Base-by-base conservation (phyloP, 35 echinoderm and acorn worm species). In the Nesometra sesokonis region DNA sequence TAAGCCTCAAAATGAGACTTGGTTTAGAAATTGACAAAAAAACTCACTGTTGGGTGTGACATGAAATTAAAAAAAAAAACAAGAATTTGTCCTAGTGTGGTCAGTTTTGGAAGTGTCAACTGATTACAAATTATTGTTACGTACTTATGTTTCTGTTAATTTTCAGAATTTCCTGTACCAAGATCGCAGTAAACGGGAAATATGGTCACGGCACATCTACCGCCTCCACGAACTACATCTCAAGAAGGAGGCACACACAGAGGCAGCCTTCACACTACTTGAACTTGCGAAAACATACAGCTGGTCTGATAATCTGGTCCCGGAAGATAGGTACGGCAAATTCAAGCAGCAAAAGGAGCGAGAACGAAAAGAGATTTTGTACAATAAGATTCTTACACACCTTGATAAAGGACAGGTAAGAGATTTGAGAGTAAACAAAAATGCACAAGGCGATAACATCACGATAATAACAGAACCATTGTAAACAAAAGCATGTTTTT, bases 141-240 rank as follows among this genome's bases (percentile, higher is more conserved):
- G 13, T 13, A 13, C 52, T 78, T 78, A 29, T 36, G 32, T 33
- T 80, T 36, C 7, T 32, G 31, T 80, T 78, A 8, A 27, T 78
- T 23, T 8, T 34, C 21, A 83, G 81, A 83, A 89, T 79, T 99
- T 99, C 86, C 94, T 92, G 90, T 94, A 99, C 79, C 90, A 99
- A 30, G 93, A 94, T 31, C 89, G 85, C 29, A 84, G 80, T 29
- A 77, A 93, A 27, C 80, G 94, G 40, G 86, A 91, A 15, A 99
- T 94, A 43, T 94, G 94, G 90, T 85, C 84, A 34, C 77, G 93
- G 5, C 89, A 99, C 88, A 99, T 99, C 88, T 90, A 92, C 84
- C 47, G 76, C 13, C 88, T 99, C 11, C 87, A 94, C 57, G 90
- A 99, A 34, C 87, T 99, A n/a, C 96, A 99, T 34, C 46, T 92